A percentile compares a stretch with the other conserved stretches of the same genome.
Conservation (phyloP, 2,797 vertebrate genomes). For the Gobio occitaniae region DNA sequence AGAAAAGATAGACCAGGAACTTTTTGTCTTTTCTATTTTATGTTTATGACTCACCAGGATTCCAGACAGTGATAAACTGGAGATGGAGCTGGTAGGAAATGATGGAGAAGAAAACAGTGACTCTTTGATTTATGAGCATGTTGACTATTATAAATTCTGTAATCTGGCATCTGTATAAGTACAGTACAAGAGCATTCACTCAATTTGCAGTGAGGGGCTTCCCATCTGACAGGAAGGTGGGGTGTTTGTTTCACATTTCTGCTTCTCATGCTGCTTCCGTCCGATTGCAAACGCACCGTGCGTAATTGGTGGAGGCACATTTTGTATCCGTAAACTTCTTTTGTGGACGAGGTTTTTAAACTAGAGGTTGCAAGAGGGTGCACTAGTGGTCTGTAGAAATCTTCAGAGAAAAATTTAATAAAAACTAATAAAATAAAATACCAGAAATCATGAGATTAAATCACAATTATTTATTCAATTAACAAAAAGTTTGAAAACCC, state of each 20-base stretch:
- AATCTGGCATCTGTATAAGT: conserved; percentile 12
- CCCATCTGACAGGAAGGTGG: neutral
- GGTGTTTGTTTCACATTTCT: neutral
- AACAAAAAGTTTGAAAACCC: neutral
- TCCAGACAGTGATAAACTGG: conserved; percentile 63
- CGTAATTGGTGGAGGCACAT: neutral
- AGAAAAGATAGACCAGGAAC: neutral
- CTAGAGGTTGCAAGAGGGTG: neutral
- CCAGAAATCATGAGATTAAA: neutral
- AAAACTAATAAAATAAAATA: neutral
- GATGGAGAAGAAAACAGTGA: conserved; percentile 65
- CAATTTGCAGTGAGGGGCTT: neutral
- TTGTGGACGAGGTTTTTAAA: neutral
- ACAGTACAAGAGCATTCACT: neutral
- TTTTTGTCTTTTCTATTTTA: conserved; percentile 52
- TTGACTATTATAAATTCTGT: neutral
- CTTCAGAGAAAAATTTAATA: neutral
- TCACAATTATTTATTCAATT: neutral
- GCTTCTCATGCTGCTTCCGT: neutral
- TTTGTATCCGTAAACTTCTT: neutral
- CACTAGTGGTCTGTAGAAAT: neutral
- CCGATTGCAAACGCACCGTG: neutral
- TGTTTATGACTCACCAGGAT: conserved; percentile 74
- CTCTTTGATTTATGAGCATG: conserved; percentile 33
- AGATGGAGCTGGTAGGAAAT: conserved; percentile 62